Percentiles rank a stretch among this genome's conserved stretches.
These are phyloP conservation scores for Ectropis crepuscularia DNA, from an alignment of 2,888 invertebrate species.

Conservation along the genomic window DNA sequence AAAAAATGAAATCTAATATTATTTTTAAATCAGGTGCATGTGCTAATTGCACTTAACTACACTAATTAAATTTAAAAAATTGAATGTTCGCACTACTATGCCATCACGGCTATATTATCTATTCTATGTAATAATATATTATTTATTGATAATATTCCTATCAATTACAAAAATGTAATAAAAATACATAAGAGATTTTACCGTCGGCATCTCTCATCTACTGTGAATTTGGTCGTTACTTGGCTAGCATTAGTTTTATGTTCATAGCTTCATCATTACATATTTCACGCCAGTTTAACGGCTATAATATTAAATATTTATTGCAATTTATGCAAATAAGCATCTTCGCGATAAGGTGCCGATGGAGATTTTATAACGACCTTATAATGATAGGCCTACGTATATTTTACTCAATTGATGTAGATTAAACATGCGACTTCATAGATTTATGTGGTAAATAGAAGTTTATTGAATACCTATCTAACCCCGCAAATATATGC, in stretches of 20 bases:
- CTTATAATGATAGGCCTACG: conserved; percentile 10
- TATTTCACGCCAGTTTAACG: conserved; percentile 15
- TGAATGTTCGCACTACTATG: background rate
- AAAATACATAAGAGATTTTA: background rate
- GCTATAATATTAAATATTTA: conserved; percentile 17
- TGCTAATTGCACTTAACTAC: too few relatives aligned
- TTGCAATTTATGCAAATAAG: conserved; percentile 24
- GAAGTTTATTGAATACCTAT: conserved; percentile 5
- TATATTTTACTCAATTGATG: conserved; percentile 7
- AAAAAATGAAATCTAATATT: too few relatives aligned
- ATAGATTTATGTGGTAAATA: conserved; percentile 1
- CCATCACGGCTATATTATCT: too few relatives aligned
- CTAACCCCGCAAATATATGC: too few relatives aligned
- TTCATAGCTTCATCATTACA: conserved; percentile 17
- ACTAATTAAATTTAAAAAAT: too few relatives aligned
- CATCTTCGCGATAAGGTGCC: conserved; percentile 14
- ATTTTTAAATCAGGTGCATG: background rate
- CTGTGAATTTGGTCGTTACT: background rate
- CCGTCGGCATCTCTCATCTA: conserved; percentile 5
- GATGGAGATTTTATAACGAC: conserved; percentile 15
- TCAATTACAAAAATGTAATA: background rate
- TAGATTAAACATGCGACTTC: conserved; percentile 2
- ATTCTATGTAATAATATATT: too few relatives aligned
- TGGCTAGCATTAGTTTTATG: conserved; percentile 1
- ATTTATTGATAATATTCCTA: too few relatives aligned